These are phyloP conservation scores for Aporophyla lueneburgensis DNA, from an alignment of 2,888 invertebrate genomes.

Conservation along the genomic window DNA sequence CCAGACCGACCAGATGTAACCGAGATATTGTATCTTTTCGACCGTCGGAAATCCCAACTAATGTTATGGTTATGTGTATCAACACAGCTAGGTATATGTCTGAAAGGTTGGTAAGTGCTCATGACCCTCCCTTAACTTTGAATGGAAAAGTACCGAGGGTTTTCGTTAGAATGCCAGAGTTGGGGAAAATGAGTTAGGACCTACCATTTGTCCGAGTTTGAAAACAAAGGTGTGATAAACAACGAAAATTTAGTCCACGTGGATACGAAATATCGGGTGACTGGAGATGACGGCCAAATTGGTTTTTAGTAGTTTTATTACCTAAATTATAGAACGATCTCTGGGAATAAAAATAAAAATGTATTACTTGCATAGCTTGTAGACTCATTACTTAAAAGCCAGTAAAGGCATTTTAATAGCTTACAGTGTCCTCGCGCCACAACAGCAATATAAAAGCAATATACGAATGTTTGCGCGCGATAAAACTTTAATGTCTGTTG, in stretches of 20 bases:
- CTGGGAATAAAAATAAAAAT: slow-evolving; percentile 6
- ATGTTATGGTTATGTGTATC: slow-evolving; percentile 39
- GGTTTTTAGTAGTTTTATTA: neutral
- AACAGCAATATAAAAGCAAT: slow-evolving; percentile 50
- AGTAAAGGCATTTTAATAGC: slow-evolving; percentile 53
- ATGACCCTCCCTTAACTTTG: slow-evolving; percentile 52
- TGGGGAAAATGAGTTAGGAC: slow-evolving; percentile 46
- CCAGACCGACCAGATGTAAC: slow-evolving; percentile 45
- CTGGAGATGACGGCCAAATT: neutral
- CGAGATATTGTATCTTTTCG: slow-evolving; percentile 54
- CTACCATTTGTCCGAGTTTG: slow-evolving; percentile 47
- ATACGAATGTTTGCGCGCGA: slow-evolving; percentile 52
- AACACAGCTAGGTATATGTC: slow-evolving; percentile 22
- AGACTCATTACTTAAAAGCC: slow-evolving; percentile 52
- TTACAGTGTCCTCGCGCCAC: slow-evolving; percentile 32
- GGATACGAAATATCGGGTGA: neutral
- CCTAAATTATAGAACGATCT: neutral
- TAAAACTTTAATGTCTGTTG: slow-evolving; percentile 60
- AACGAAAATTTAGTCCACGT: slow-evolving; percentile 17
- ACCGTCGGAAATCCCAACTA: slow-evolving; percentile 51
- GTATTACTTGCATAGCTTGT: slow-evolving; percentile 26
- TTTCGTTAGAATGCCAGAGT: slow-evolving; percentile 45
- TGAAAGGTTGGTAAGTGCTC: slow-evolving; percentile 52
- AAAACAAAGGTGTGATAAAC: slow-evolving; percentile 14
- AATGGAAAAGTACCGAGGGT: slow-evolving; percentile 54